phyloP scores from a whole-genome alignment of 2,113 vertebrate species.

The Typhlomys cinereus region DNA sequence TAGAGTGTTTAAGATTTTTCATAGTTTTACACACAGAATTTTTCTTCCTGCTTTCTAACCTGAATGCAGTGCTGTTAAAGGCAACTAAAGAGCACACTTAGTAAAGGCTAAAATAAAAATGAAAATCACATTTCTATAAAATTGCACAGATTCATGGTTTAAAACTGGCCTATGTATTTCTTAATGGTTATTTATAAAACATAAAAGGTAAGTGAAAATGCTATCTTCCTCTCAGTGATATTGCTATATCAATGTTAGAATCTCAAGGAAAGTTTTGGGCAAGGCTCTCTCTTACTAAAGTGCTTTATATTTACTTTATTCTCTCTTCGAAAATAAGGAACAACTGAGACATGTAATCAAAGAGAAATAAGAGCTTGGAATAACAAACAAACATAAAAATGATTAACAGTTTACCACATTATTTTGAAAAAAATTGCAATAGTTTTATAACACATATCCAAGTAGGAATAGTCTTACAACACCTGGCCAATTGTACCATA shows the following conservation, averaged over 20 bases:
- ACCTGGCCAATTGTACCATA: too few relatives aligned
- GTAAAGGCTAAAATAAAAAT: not conserved
- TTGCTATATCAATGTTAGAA: not conserved
- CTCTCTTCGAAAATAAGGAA: not conserved
- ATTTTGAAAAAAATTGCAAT: not conserved
- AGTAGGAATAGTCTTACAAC: not conserved
- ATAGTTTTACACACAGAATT: not conserved
- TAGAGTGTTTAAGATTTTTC: not conserved
- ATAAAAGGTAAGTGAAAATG: constrained; percentile 5
- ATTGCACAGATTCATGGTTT: not conserved
- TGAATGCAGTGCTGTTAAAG: not conserved
- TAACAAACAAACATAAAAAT: not conserved
- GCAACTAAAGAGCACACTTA: not conserved
- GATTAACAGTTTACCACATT: not conserved
- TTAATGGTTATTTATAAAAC: not conserved
- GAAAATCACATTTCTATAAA: not conserved
- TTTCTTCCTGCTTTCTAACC: not conserved
- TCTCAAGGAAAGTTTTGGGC: not conserved
- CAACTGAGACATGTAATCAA: not conserved
- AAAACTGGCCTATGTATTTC: not conserved
- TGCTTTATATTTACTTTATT: not conserved
- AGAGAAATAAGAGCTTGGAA: not conserved
- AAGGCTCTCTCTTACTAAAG: not conserved
- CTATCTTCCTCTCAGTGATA: not conserved
- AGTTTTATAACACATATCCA: not conserved